phyloP scores from a whole-genome alignment of 2,888 invertebrate species.

The Drepana falcataria region DNA sequence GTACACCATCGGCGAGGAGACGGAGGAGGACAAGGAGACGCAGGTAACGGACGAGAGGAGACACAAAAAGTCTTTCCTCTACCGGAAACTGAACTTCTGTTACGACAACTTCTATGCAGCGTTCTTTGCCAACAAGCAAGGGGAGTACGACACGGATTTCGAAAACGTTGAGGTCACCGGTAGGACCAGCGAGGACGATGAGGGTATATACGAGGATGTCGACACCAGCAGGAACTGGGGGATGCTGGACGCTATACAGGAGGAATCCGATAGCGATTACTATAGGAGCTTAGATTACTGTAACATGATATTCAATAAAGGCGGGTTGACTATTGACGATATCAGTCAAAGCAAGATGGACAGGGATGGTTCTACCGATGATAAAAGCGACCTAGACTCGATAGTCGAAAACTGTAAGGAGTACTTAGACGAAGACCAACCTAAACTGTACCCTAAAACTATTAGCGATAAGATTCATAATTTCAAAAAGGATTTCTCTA shows the following conservation, averaged over 20 bases:
- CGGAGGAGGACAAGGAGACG: conserved; percentile 89
- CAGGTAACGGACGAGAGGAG: conserved; percentile 65
- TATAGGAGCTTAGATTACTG: conserved; percentile 68
- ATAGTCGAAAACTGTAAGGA: conserved; percentile 47
- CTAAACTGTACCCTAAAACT: conserved; percentile 53
- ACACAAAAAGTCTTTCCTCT: conserved; percentile 57
- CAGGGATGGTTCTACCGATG: conserved; percentile 16
- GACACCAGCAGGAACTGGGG: conserved; percentile 54
- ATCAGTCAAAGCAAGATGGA: conserved; percentile 21
- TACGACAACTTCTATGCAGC: conserved; percentile 71
- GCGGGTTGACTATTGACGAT: conserved; percentile 23
- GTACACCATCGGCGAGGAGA: conserved; percentile 94
- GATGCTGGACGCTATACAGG: conserved; percentile 61
- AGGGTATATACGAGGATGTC: conserved; percentile 60
- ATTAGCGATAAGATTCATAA: conserved; percentile 61
- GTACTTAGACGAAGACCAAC: conserved; percentile 17
- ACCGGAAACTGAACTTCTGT: conserved; percentile 70
- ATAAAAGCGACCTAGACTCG: conserved; percentile 31
- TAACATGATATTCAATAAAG: conserved; percentile 38
- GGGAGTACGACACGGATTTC: conserved; percentile 51
- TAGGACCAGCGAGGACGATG: conserved; percentile 36
- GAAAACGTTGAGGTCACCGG: conserved; percentile 19
- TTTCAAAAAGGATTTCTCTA: conserved; percentile 66
- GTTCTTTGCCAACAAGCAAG: conserved; percentile 52
- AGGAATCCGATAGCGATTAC: conserved; percentile 72